phyloP scores from a whole-genome alignment of 1,140 invertebrate genomes.

The Theocolax elegans region DNA sequence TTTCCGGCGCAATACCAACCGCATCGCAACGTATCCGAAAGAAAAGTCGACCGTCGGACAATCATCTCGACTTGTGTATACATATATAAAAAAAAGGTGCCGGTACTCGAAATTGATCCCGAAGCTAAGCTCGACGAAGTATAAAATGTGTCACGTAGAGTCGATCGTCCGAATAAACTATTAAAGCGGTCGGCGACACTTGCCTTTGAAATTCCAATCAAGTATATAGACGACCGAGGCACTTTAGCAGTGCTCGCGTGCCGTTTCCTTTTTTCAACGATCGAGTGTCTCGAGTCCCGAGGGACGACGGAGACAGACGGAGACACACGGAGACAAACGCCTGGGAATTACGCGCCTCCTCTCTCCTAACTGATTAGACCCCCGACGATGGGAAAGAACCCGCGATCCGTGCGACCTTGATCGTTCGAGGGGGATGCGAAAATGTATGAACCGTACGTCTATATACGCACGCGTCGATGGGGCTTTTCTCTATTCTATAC shows the following conservation, averaged over 20 bases:
- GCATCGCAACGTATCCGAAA: no score
- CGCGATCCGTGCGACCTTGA: no score
- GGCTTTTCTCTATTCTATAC: no score
- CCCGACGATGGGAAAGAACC: conserved; percentile 26
- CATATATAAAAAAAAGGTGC: no score
- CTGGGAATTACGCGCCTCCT: conserved; percentile 1
- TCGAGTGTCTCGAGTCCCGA: not conserved
- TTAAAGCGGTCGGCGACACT: conserved; percentile 20
- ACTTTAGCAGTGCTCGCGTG: not conserved
- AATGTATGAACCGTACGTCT: no score
- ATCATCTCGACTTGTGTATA: no score
- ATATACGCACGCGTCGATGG: no score
- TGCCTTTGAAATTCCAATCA: conserved; percentile 37
- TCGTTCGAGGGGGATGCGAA: no score
- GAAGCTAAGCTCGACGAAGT: conserved; percentile 2
- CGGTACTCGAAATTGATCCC: conserved; percentile 7
- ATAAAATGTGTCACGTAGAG: conserved; percentile 14
- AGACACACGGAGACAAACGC: not conserved
- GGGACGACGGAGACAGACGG: not conserved
- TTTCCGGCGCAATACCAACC: no score
- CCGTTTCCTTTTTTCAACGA: not conserved
- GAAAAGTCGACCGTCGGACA: no score
- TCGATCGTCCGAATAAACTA: conserved; percentile 16
- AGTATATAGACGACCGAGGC: not conserved
- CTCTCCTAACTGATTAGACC: conserved; percentile 22